Evolutionary conservation across 2,113 vertebrate species (phyloP).

Genomic region (Chroicocephalus ridibundus): DNA sequence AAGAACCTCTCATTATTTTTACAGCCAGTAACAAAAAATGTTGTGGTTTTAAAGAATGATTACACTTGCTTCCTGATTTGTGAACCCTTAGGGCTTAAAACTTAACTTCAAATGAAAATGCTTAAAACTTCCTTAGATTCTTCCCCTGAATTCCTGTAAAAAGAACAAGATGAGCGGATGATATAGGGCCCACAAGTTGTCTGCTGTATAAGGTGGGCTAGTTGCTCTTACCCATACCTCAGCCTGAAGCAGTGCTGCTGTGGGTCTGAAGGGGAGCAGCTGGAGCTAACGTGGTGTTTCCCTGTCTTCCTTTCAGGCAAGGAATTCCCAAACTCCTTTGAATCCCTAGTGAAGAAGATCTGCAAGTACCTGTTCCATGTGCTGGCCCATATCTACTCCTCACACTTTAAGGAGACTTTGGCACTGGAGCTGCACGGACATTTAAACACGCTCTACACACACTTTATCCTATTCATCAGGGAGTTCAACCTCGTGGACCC

Average conservation of each 20-base stretch:
- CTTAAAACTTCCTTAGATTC: not conserved
- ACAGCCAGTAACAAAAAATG: not conserved
- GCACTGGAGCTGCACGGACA: slow-evolving; percentile 96
- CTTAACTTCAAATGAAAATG: not conserved
- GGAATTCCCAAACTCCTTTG: slow-evolving; percentile 96
- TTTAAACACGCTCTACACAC: slow-evolving; percentile 95
- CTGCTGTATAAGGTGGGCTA: not conserved
- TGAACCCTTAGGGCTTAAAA: not conserved
- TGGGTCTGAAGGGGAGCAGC: not conserved
- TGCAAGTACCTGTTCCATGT: slow-evolving; percentile 96
- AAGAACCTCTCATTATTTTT: not conserved
- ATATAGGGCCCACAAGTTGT: not conserved
- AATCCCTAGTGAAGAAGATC: slow-evolving; percentile 97
- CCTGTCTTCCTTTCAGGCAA: slow-evolving; percentile 80
- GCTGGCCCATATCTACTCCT: slow-evolving; percentile 98
- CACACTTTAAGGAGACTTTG: slow-evolving; percentile 97
- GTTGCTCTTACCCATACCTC: not conserved
- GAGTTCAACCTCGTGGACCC: slow-evolving; percentile 98
- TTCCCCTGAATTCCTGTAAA: not conserved
- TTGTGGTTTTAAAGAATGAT: not conserved
- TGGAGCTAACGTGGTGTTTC: not conserved
- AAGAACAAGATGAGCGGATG: not conserved
- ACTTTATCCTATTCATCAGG: slow-evolving; percentile 97
- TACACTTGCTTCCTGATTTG: not conserved
- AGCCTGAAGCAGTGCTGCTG: not conserved